Conservation (phyloP, 2,113 vertebrate genomes). For the Tringa solitaria region DNA sequence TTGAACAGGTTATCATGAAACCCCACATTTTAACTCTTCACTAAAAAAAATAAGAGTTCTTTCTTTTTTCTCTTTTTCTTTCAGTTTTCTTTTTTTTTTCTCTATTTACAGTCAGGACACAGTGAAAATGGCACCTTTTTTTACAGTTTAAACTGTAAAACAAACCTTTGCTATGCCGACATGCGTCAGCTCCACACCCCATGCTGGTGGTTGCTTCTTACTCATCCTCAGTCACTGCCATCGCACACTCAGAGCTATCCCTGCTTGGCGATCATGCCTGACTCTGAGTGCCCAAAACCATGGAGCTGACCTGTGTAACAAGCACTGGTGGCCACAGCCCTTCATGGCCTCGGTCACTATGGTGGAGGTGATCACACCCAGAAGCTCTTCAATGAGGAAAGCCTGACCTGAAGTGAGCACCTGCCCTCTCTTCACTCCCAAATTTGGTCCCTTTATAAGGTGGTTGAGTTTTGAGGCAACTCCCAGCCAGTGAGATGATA, state of each 20-base stretch:
- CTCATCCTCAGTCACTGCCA: not conserved
- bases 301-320: not conserved
- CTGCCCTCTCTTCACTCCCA: not conserved
- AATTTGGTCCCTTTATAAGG: not conserved
- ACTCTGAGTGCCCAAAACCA: not conserved
- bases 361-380: not conserved
- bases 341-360: not conserved
- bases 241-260: rapidly evolving
- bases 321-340: not conserved
- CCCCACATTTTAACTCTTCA: not conserved
- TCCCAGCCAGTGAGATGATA: not conserved
- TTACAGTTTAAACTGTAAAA: not conserved
- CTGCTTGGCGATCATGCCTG: rapidly evolving
- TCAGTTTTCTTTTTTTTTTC: not conserved
- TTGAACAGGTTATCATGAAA: not conserved
- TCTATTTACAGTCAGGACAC: not conserved
- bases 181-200: not conserved
- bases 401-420: not conserved
- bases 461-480: not conserved
- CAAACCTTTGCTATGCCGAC: not conserved
- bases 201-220: not conserved
- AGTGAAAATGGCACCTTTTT: not conserved
- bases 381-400: not conserved
- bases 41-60: not conserved
- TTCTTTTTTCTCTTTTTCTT: not conserved